phyloP scores from a whole-genome alignment of 2,797 vertebrate species.

The Coreius guichenoti region DNA sequence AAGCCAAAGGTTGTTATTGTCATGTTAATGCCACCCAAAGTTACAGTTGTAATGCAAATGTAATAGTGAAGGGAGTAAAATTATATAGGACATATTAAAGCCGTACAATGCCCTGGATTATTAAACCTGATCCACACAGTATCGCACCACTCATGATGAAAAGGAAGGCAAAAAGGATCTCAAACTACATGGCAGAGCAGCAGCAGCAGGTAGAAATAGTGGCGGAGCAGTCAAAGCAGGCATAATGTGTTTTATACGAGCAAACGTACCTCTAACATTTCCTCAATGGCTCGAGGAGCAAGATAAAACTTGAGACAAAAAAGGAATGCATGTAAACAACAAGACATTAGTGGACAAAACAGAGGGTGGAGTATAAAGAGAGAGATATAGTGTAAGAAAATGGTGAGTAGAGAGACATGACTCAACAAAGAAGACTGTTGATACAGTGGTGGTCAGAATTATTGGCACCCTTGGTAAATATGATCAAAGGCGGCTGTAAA shows the following conservation, averaged over 20 bases:
- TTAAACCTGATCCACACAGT: constrained; percentile 22
- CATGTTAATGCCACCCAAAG: constrained; percentile 76
- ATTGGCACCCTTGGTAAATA: no score
- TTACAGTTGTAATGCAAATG: constrained; percentile 72
- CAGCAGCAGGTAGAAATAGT: constrained; percentile 10
- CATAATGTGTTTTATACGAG: constrained; percentile 18
- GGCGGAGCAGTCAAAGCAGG: constrained; percentile 6
- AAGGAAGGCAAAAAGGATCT: constrained; percentile 31
- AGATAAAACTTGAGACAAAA: constrained; percentile 76
- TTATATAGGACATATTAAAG: constrained; percentile 66
- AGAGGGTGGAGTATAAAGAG: constrained; percentile 57
- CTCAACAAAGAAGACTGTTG: constrained; percentile 69
- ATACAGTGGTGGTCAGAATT: background rate
- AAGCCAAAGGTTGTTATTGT: constrained; percentile 78
- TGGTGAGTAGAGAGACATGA: constrained; percentile 43
- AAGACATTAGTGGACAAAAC: constrained; percentile 59
- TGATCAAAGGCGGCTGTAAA: no score
- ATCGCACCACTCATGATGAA: constrained; percentile 31
- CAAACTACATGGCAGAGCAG: constrained; percentile 25
- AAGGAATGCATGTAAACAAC: constrained; percentile 69
- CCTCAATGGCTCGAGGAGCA: constrained; percentile 80
- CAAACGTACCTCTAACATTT: constrained; percentile 82
- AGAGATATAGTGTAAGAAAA: constrained; percentile 54
- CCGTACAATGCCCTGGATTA: constrained; percentile 36
- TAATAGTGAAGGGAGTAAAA: constrained; percentile 76